Evolutionary conservation across 2,113 vertebrate species (phyloP).

Genomic region (Sinocyclocheilus rhinocerous): DNA sequence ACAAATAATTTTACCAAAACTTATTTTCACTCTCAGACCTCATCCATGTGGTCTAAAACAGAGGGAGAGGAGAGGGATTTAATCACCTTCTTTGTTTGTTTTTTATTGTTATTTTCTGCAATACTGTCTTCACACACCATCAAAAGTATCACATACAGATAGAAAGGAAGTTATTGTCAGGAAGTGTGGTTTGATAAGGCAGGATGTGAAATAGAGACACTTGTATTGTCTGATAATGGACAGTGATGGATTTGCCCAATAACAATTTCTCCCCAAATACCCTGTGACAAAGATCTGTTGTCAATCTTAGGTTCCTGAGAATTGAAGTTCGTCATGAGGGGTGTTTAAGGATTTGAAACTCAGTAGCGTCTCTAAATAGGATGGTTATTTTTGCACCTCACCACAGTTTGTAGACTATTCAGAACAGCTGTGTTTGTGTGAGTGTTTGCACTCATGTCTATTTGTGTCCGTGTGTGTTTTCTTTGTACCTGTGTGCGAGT

Average conservation of each 20-base stretch:
- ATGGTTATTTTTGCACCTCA: not conserved
- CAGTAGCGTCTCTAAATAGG: not conserved
- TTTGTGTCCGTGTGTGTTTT: not conserved
- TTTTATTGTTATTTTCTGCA: not conserved
- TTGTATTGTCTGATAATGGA: not conserved
- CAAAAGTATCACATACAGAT: not conserved
- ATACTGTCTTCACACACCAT: not conserved
- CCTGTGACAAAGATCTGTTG: not conserved
- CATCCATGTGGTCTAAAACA: not conserved
- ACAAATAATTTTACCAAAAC: not conserved
- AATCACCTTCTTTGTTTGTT: not conserved
- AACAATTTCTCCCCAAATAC: not conserved
- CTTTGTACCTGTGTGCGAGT: not conserved
- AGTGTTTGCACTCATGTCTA: not conserved
- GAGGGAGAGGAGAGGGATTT: not conserved
- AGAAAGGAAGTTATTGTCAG: not conserved
- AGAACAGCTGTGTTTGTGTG: constrained; percentile 10
- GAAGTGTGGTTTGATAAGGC: not conserved
- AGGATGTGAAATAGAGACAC: not conserved
- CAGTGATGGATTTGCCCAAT: not conserved
- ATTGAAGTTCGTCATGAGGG: not conserved
- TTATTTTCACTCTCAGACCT: not conserved
- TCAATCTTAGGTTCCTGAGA: not conserved
- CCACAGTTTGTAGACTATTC: not conserved
- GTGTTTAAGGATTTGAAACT: not conserved